These are phyloP conservation scores for Lasioglossum villosulum DNA, from an alignment of 2,888 invertebrate genomes.

Conservation along the genomic window DNA sequence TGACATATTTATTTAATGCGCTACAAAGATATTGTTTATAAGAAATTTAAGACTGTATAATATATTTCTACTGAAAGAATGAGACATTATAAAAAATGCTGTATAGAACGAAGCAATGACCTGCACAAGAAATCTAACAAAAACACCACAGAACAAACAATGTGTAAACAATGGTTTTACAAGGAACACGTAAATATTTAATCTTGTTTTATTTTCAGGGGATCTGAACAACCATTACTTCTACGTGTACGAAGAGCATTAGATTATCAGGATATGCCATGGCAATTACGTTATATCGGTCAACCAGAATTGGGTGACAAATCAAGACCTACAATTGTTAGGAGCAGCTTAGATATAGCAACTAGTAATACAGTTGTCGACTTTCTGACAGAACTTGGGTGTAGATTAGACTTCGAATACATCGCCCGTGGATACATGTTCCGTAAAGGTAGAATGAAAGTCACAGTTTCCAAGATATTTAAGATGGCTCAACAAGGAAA, in stretches of 20 bases:
- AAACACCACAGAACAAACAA: too few species aligned
- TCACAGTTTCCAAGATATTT: constrained; percentile 97
- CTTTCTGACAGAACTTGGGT: constrained; percentile 96
- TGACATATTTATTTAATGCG: too few species aligned
- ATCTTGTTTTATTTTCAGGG: constrained; percentile 65
- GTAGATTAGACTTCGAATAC: constrained; percentile 96
- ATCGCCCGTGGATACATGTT: constrained; percentile 97
- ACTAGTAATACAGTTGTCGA: constrained; percentile 95
- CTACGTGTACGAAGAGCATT: constrained; percentile 93
- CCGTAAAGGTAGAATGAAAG: constrained; percentile 98
- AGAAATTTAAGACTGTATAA: too few species aligned
- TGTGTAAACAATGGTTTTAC: neutral
- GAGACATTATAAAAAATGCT: too few species aligned
- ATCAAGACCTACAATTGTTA: constrained; percentile 94
- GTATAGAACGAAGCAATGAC: too few species aligned
- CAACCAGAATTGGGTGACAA: constrained; percentile 96
- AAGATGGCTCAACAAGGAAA: constrained; percentile 92
- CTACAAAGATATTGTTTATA: too few species aligned
- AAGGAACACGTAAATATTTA: neutral
- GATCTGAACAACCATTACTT: constrained; percentile 87
- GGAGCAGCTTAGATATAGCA: constrained; percentile 96
- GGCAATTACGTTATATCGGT: constrained; percentile 96
- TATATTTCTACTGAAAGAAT: too few species aligned
- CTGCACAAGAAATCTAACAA: too few species aligned
- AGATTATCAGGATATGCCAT: constrained; percentile 93